These are phyloP conservation scores for Hippotragus niger DNA, from an alignment of 2,113 vertebrate species.

Conservation along the genomic window DNA sequence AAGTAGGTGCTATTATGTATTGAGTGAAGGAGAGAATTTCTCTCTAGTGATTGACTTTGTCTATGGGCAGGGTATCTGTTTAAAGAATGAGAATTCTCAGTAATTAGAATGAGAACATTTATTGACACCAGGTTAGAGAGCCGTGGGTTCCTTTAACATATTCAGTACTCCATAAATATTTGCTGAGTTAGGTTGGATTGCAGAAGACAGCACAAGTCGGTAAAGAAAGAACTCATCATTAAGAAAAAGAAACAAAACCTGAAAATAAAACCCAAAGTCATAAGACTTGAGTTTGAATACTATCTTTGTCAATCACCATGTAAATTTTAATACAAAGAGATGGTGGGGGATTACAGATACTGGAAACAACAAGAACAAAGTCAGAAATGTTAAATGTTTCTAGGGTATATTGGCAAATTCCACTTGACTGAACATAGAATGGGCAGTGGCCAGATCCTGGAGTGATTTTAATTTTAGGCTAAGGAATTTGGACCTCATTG, in stretches of 20 bases:
- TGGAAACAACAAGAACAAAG: not conserved
- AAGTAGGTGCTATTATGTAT: not conserved
- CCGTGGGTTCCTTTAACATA: not conserved
- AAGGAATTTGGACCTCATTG: not conserved
- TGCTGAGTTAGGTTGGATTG: not conserved
- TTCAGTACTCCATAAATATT: constrained; percentile 8
- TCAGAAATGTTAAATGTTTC: not conserved
- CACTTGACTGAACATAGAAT: not conserved
- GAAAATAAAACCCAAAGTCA: not conserved
- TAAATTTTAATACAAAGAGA: constrained; percentile 10
- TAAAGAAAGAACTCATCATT: not conserved
- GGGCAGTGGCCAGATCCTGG: not conserved
- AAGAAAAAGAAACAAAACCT: not conserved
- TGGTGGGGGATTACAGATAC: not conserved
- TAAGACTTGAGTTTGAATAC: not conserved
- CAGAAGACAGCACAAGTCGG: not conserved
- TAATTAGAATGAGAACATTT: not conserved
- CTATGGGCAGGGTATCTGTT: not conserved
- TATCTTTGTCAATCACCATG: not conserved
- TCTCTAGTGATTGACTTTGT: not conserved
- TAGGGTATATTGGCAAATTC: not conserved
- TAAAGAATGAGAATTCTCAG: not conserved
- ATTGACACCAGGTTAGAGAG: not conserved
- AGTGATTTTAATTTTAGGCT: constrained; percentile 18
- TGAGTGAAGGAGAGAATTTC: not conserved